A percentile compares a stretch with the other conserved stretches of the same genome.
These are phyloP conservation scores for Apodemia mormo DNA, from an alignment of 2,888 invertebrate genomes.

Conservation along the genomic window DNA sequence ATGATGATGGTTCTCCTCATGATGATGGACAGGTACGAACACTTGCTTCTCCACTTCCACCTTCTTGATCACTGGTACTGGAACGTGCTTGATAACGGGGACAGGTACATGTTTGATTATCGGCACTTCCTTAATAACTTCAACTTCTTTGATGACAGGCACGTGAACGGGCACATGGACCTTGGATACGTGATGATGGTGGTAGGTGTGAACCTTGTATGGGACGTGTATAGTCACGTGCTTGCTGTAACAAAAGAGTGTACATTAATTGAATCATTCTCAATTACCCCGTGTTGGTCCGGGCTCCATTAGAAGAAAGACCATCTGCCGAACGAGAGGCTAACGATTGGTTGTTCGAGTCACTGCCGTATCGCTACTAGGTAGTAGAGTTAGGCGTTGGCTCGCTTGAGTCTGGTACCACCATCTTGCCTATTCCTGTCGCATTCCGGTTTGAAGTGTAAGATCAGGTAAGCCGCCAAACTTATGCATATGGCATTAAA, in stretches of 20 bases:
- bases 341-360: no score
- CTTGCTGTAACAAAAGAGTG: slow-evolving; percentile 50
- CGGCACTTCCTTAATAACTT: slow-evolving; percentile 72
- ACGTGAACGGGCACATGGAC: slow-evolving; percentile 67
- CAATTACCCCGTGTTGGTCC: no score
- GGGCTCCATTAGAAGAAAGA: no score
- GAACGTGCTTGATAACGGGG: slow-evolving; percentile 65
- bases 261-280: neutral
- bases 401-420: no score
- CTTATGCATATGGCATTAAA: no score
- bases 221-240: slow-evolving; percentile 76
- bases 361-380: no score
- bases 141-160: slow-evolving; percentile 70
- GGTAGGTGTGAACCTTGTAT: slow-evolving; percentile 73
- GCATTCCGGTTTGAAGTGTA: no score
- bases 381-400: no score
- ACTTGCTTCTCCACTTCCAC: slow-evolving; percentile 72
- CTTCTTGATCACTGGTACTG: slow-evolving; percentile 63
- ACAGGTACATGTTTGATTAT: slow-evolving; percentile 68
- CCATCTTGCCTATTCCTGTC: no score
- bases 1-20: slow-evolving; percentile 53
- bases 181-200: slow-evolving; percentile 75
- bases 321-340: no score
- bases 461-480: no score
- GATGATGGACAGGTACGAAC: slow-evolving; percentile 59